Base-by-base conservation (phyloP, 2,797 vertebrate genomes). In the Odontamblyopus rebecca region DNA sequence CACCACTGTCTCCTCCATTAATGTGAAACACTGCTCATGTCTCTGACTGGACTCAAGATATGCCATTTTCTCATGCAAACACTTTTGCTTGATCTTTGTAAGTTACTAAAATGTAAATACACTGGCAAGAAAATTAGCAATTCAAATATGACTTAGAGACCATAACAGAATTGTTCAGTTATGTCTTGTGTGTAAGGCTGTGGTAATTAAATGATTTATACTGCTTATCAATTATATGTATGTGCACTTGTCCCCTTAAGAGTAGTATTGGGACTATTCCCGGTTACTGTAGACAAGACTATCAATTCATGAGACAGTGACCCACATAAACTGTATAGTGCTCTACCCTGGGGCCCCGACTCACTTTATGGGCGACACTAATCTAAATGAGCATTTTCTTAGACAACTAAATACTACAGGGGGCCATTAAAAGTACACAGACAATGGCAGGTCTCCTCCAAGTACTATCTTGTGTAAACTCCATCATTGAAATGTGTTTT, bases 401-500 rank as follows among this genome's bases (percentile, higher is more conserved):
- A 53, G 65, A 67, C 65, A 67, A 51, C 48, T 67, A 50, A 67
- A 53, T 67, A 53, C 65, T 67, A 67, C 65, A 54, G 65, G 65
- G 65, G 65, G 19, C 15, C 50, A 29, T 67, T 67, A 51, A 67
- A 67, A 67, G 27, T 67, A 67, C 65, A 67, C 50, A 67, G 65
- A 53, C 65, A 53, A 53, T 67, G 51, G 64, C 48, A 32, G 50
- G 65, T 51, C 41, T 66, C 44, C 64, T 50, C 44, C 23, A 29
- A 50, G 48, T 32, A 67, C 48, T 67, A 50, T 50, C 65, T 30
- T 67, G 48, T 67, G 65, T 30, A 53, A 53, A 67, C 82, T 86
- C 78, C 74, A 87, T 86, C 87, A 85, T 79, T 79, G 76, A 73
- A 81, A 87, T 73, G 79, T 89, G 86, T 82, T 65, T 81, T 77